These are phyloP conservation scores for Thereva unica DNA, from an alignment of 2,888 invertebrate genomes.

Conservation along the genomic window DNA sequence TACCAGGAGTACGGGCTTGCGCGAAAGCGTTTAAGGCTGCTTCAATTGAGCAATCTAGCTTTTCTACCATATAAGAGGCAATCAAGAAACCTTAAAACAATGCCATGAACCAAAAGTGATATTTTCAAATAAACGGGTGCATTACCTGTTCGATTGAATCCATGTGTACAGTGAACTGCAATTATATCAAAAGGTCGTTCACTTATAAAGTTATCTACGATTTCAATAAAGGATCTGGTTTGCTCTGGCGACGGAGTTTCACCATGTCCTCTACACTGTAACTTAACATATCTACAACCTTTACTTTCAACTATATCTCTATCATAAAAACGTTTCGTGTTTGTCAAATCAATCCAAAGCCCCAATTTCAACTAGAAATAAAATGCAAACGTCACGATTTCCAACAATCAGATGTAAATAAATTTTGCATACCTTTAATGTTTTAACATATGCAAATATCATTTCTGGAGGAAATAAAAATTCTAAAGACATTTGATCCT, in stretches of 20 bases:
- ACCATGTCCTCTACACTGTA: slow-evolving; percentile 89
- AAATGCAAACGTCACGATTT: slow-evolving; percentile 23
- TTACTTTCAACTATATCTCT: slow-evolving; percentile 74
- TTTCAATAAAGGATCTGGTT: slow-evolving; percentile 77
- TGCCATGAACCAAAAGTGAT: neutral
- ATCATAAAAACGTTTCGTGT: slow-evolving; percentile 91
- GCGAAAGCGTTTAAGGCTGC: slow-evolving; percentile 81
- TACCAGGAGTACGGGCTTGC: slow-evolving; percentile 80
- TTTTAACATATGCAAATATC: slow-evolving; percentile 79
- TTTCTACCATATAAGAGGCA: slow-evolving; percentile 85
- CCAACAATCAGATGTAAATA: neutral
- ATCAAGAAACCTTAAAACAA: slow-evolving; percentile 74
- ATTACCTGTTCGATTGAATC: slow-evolving; percentile 89
- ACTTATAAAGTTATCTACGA: slow-evolving; percentile 77
- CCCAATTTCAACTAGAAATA: slow-evolving; percentile 77
- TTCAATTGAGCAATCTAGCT: slow-evolving; percentile 80
- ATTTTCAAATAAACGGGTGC: neutral
- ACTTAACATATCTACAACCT: slow-evolving; percentile 83
- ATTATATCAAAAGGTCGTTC: slow-evolving; percentile 74
- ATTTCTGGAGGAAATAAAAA: slow-evolving; percentile 86
- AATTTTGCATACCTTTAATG: slow-evolving; percentile 66
- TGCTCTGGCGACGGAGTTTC: slow-evolving; percentile 89
- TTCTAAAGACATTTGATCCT: slow-evolving; percentile 81
- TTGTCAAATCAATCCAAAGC: slow-evolving; percentile 95
- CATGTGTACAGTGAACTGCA: slow-evolving; percentile 93